Evolutionary conservation across 2,113 vertebrate species (phyloP).

Genomic region (Himantopus leucocephalus): DNA sequence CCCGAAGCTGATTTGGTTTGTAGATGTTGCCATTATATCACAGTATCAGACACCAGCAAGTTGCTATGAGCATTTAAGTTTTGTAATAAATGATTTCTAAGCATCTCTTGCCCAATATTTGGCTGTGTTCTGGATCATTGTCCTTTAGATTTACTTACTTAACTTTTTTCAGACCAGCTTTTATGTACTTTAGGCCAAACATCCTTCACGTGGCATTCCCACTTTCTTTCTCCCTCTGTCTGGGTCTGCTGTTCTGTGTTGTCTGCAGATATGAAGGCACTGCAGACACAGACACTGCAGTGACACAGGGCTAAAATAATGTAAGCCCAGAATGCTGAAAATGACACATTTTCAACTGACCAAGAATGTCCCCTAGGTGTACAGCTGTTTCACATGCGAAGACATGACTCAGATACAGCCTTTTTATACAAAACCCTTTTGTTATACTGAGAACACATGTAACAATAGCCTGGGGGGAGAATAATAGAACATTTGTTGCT

Average conservation of each 20-base stretch:
- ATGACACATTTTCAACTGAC: conserved; percentile 2
- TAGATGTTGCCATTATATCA: background rate
- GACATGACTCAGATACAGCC: conserved; percentile 38
- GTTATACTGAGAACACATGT: conserved; percentile 7
- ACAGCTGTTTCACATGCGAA: conserved; percentile 38
- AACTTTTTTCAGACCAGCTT: background rate
- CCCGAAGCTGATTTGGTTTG: background rate
- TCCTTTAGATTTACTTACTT: background rate
- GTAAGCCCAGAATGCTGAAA: background rate
- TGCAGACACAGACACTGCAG: background rate
- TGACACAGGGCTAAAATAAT: background rate
- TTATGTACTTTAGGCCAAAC: background rate
- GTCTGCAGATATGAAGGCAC: background rate
- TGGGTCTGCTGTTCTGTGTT: background rate
- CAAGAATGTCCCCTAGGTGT: conserved; percentile 39
- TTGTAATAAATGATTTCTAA: background rate
- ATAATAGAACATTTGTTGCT: conserved; percentile 18
- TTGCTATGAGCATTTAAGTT: background rate
- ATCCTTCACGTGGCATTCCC: background rate
- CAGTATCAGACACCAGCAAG: background rate
- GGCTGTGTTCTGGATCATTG: background rate
- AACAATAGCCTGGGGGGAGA: conserved; percentile 37
- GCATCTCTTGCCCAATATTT: background rate
- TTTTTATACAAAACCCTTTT: conserved; percentile 44
- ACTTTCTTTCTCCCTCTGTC: background rate